Base-by-base conservation (phyloP, 2,113 vertebrate species). In the Collichthys lucidus region DNA sequence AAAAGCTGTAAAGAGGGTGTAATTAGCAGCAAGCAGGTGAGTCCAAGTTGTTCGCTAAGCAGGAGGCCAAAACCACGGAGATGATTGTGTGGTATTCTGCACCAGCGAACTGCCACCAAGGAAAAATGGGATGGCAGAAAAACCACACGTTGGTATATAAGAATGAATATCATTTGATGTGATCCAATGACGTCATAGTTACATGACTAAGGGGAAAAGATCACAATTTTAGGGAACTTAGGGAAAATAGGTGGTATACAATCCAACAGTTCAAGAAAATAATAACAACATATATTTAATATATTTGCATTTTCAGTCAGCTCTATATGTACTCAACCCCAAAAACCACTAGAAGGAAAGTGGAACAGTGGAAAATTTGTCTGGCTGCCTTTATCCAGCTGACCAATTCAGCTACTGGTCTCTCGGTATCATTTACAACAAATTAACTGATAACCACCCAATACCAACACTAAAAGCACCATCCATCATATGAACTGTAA, bases 391-490 rank as follows among this genome's bases (percentile, higher is more conserved):
- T 81, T 80, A 83, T 85, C 78, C 59, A 79, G 71, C 76, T 79
- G 80, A 87, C 78, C 79, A 79, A 71, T 69, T 77, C 61, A 64
- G 86, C 82, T 86, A 80, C 75, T 76, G 82, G 82, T 66, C 69
- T 74, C 83, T 86, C 64, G 52, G 89, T 92, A 89, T 94, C 69
- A 88, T 82, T 94, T 93, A 91, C 92, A 89, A 81, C 73, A 44
- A 90, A 90, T 84, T 79, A 92, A 90, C 84, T 89, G 91, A 93
- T 93, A 92, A 90, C 90, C 87, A 88, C 89, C 92, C 92, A 94
- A 93, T 72, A 93, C 80, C 82, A 93, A 93, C 89, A 93, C 78
- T 79, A 89, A 84, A 89, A 85, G 70, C 68, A 83, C 85, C 82
- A 93, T 93, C 86, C 91, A 93, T 94, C 92, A 91, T 77, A 52